Evolutionary conservation across 2,797 vertebrate genomes (phyloP).

Genomic region (Sebastiscus albofasciatus): DNA sequence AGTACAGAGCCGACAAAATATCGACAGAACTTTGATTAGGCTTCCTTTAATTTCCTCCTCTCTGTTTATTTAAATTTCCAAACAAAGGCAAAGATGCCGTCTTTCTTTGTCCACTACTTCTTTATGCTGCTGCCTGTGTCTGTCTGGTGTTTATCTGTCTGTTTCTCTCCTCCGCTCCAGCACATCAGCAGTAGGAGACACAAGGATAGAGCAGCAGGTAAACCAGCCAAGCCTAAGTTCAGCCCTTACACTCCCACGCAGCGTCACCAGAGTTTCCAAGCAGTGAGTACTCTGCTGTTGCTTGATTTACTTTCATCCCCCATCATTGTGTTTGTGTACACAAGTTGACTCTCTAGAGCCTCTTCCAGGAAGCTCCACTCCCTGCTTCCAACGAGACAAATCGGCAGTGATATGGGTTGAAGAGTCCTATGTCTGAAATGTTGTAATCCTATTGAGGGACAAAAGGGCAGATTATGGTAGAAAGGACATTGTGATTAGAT

Average conservation of each 20-base stretch:
- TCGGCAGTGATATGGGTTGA: not conserved
- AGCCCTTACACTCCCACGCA: slow-evolving; percentile 93
- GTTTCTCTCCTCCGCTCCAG: slow-evolving; percentile 78
- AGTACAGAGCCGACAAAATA: slow-evolving; percentile 28
- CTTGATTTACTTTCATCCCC: slow-evolving; percentile 15
- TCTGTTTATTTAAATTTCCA: slow-evolving; percentile 24
- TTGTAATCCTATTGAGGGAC: not conserved
- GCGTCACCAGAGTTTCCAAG: slow-evolving; percentile 87
- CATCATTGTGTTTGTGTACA: slow-evolving; percentile 38
- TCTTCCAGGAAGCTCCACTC: slow-evolving; percentile 44
- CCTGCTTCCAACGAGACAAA: slow-evolving; percentile 8
- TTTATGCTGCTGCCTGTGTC: not conserved
- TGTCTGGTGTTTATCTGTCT: slow-evolving; percentile 9
- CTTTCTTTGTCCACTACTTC: not conserved
- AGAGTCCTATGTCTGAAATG: not conserved
- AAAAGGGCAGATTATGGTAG: not conserved
- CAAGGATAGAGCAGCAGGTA: slow-evolving; percentile 97
- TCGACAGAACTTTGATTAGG: slow-evolving; percentile 36
- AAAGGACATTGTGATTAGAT: not conserved
- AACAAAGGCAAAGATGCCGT: not conserved
- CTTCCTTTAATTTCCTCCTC: slow-evolving; percentile 29
- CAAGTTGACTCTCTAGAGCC: slow-evolving; percentile 9
- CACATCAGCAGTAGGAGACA: slow-evolving; percentile 99
- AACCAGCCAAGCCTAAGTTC: slow-evolving; percentile 98
- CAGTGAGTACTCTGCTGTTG: slow-evolving; percentile 83